phyloP scores from a whole-genome alignment of 2,888 invertebrate genomes.

The Alentia gelatinosa region DNA sequence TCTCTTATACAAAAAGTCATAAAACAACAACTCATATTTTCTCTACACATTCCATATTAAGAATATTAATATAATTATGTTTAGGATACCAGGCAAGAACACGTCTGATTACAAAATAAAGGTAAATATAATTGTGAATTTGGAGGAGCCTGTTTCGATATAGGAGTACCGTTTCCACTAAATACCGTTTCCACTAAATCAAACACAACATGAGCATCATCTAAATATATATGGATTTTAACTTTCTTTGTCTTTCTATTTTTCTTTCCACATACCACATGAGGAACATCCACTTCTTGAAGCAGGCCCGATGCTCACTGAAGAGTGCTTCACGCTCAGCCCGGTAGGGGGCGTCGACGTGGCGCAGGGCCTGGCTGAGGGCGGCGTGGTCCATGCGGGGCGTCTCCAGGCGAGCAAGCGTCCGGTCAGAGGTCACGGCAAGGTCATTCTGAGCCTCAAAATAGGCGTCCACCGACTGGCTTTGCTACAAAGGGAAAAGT shows the following conservation, averaged over 20 bases:
- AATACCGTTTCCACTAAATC: too few species aligned
- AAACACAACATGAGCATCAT: too few species aligned
- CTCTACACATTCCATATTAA: too few species aligned
- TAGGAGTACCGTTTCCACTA: too few species aligned
- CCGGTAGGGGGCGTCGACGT: slow-evolving; percentile 67
- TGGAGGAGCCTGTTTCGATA: too few species aligned
- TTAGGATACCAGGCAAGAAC: too few species aligned
- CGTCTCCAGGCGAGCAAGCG: slow-evolving; percentile 74
- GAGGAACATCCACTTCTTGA: slow-evolving; percentile 77
- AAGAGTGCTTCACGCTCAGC: slow-evolving; percentile 69
- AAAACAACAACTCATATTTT: too few species aligned
- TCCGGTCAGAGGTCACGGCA: slow-evolving; percentile 77
- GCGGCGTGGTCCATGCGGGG: slow-evolving; percentile 75
- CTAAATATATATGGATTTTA: not conserved
- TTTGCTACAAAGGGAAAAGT: not conserved
- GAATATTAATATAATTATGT: too few species aligned
- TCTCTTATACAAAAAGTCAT: too few species aligned
- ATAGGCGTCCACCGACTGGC: slow-evolving; percentile 26
- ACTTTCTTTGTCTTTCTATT: too few species aligned
- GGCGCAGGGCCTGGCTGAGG: slow-evolving; percentile 68
- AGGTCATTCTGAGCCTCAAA: slow-evolving; percentile 56
- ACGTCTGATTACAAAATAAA: too few species aligned
- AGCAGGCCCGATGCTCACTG: slow-evolving; percentile 69
- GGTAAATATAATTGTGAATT: too few species aligned
- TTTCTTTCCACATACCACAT: slow-evolving; percentile 76